phyloP scores from a whole-genome alignment of 2,797 vertebrate species.

The Coccyzus lansbergi region DNA sequence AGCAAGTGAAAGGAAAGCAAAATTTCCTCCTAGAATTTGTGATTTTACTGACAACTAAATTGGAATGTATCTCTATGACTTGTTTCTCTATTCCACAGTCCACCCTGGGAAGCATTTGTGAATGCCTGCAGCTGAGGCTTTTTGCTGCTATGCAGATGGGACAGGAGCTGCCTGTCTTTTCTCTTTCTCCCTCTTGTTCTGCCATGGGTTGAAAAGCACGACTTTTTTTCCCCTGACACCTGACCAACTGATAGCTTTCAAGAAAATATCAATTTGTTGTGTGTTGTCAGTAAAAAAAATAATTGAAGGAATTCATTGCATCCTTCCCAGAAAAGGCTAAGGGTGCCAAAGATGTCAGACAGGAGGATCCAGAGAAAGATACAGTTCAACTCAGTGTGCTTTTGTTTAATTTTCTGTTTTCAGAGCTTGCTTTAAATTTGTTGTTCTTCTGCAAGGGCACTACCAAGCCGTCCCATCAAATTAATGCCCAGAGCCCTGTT shows the following conservation, averaged over 20 bases:
- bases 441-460: not conserved
- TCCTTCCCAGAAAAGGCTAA: not conserved
- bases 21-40: not conserved
- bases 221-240: not conserved
- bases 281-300: not conserved
- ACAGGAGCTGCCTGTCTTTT: not conserved
- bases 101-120: not conserved
- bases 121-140: not conserved
- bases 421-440: not conserved
- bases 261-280: not conserved
- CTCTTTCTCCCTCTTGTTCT: not conserved
- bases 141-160: not conserved
- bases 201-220: not conserved
- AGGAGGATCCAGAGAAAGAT: not conserved
- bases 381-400: not conserved
- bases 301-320: not conserved
- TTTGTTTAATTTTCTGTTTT: slow-evolving; percentile 26
- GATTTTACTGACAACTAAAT: not conserved
- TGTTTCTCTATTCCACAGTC: not conserved
- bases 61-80: not conserved
- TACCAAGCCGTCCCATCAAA: not conserved
- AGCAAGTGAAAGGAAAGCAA: not conserved
- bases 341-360: not conserved
- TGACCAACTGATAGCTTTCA: not conserved
- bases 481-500: slow-evolving; percentile 30